Base-by-base conservation (phyloP, 2,888 invertebrate genomes). In the Masnerella sp. region DNA sequence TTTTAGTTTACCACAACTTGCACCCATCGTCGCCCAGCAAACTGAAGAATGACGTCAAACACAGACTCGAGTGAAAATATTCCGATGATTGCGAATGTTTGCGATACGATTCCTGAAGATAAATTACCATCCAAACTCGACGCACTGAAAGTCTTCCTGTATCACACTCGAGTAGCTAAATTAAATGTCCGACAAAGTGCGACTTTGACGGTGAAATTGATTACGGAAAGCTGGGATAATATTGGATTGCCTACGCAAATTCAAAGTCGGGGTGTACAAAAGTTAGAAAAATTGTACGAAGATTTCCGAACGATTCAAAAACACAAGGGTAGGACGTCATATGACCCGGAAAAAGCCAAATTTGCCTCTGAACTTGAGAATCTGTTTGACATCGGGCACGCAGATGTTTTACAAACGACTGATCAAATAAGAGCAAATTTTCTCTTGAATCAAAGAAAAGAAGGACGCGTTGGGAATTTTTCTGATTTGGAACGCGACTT, bases 271-370 rank as follows among this genome's bases (percentile, higher is more conserved):
- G 17, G 12, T 2, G 12, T 18, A 11, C n/a, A 43, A 22, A 43
- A 20, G 22, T 22, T 43, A 11, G 20, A 43, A 22, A 43, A 43
- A 22, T 12, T 43, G 7, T 43, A 43, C n/a, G 43, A 43, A 11
- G 20, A 43, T 11, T 43, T 8, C 5, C 43, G 43, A 11, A 12
- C 20, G 25, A 70, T 83, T 77, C 81, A 78, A 80, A 77, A 71
- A 72, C 78, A 81, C 71, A 47, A 22, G 14, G 67, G 73, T 58
- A 77, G 73, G 77, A 56, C 64, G 36, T 40, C 15, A 5, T 67
- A 74, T 54, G 45, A 43, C 1, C n/a, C 47, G 36, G 65, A 70
- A 51, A 61, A 76, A 76, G 45, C 40, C 32, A 4, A 36, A 32
- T 72, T 75, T 54, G 15, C 47, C 25, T 59, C 56, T 38, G 42